Evolutionary conservation across 1,140 invertebrate species (phyloP).

Genomic region (Sarcophaga peregrina): DNA sequence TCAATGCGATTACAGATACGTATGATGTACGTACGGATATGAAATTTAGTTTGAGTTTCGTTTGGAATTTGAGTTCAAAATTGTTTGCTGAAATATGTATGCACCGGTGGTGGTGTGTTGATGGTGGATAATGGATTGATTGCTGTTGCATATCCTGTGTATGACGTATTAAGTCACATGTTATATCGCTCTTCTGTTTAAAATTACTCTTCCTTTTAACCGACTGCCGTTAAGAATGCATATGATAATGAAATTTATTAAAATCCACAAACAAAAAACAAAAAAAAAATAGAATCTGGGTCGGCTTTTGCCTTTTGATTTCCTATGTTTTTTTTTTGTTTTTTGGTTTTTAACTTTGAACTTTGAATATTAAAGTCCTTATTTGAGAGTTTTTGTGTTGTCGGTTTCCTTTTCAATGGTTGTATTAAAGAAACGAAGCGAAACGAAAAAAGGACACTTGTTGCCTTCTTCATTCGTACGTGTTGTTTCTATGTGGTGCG

Average conservation of each 20-base stretch:
- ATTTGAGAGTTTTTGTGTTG: neutral
- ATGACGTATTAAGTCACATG: neutral
- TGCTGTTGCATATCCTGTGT: neutral
- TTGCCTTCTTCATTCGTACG: neutral
- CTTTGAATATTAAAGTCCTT: slow-evolving; percentile 1
- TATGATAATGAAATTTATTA: slow-evolving; percentile 29
- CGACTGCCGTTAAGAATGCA: too few species aligned
- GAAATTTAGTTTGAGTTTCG: too few species aligned
- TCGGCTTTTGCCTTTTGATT: slow-evolving; percentile 28
- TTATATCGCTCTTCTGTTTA: neutral
- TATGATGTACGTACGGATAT: too few species aligned
- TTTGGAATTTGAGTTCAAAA: too few species aligned
- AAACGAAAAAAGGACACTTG: neutral
- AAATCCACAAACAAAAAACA: too few species aligned
- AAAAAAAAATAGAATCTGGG: slow-evolving; percentile 23
- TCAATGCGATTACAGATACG: too few species aligned
- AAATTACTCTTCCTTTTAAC: too few species aligned
- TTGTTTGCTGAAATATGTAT: too few species aligned
- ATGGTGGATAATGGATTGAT: neutral
- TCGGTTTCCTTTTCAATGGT: too few species aligned
- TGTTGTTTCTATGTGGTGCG: neutral
- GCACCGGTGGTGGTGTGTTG: too few species aligned
- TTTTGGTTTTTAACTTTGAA: neutral
- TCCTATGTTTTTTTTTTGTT: neutral
- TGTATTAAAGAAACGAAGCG: neutral